Conservation (phyloP, 2,113 vertebrate genomes). For the Acanthisitta chloris region DNA sequence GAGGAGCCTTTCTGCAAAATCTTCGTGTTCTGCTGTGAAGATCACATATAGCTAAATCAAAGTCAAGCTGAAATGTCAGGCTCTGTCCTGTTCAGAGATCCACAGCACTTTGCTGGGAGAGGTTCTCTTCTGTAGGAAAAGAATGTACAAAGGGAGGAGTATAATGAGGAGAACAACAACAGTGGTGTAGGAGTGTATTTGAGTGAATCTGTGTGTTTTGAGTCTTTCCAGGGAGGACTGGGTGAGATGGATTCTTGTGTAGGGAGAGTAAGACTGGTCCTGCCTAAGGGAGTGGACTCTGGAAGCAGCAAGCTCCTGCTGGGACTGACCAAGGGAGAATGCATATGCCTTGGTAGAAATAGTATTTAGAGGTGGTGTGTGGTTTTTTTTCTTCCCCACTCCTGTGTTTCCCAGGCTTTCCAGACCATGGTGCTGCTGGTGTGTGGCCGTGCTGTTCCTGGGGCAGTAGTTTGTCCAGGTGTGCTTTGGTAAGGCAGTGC, state of each 20-base stretch:
- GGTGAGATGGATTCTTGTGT: not conserved
- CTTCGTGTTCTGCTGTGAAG: not conserved
- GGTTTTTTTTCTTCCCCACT: not conserved
- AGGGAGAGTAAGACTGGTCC: not conserved
- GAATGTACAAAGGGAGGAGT: not conserved
- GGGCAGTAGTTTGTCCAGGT: rapidly evolving
- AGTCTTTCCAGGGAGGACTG: not conserved
- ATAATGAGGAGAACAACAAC: not conserved
- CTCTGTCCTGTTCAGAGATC: not conserved
- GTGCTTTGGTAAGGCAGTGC: not conserved
- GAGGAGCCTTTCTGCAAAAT: not conserved
- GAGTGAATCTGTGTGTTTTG: not conserved
- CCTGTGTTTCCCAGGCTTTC: not conserved
- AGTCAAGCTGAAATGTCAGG: not conserved
- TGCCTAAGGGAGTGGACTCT: rapidly evolving
- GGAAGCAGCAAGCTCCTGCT: not conserved
- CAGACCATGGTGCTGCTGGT: rapidly evolving
- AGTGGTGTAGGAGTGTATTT: rapidly evolving
- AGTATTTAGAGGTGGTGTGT: not conserved
- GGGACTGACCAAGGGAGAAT: not conserved
- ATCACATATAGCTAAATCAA: not conserved
- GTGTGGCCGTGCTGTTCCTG: not conserved
- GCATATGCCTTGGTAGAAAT: rapidly evolving
- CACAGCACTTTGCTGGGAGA: not conserved
- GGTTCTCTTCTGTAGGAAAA: not conserved